Evolutionary conservation across 2,888 invertebrate genomes (phyloP).

Genomic region (Dichetophora obliterata): DNA sequence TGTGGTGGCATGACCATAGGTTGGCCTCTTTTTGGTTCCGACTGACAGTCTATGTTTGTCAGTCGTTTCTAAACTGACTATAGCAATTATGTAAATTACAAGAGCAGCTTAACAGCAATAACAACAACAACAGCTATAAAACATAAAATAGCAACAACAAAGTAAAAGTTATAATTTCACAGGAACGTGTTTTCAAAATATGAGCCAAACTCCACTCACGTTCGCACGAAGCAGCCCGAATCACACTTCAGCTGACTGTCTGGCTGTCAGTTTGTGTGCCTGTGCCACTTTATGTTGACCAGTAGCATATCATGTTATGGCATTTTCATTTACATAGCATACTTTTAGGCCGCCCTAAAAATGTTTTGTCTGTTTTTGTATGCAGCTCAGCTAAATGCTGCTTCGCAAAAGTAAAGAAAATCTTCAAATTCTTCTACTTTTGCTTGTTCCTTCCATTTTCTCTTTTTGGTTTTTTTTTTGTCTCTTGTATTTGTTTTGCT

Average conservation of each 20-base stretch:
- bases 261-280: constrained; percentile 40
- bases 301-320: constrained; percentile 59
- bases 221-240: background rate
- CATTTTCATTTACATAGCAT: constrained; percentile 59
- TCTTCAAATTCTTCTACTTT: background rate
- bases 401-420: background rate
- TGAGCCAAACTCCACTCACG: background rate
- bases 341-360: constrained; percentile 51
- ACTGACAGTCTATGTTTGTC: background rate
- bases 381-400: constrained; percentile 17
- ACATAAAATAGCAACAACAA: background rate
- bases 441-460: background rate
- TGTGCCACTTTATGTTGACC: constrained; percentile 52
- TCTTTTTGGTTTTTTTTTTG: background rate
- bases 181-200: constrained; percentile 12
- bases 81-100: constrained; percentile 38
- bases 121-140: background rate
- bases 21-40: background rate
- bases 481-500: background rate
- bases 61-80: background rate
- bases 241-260: background rate
- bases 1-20: background rate
- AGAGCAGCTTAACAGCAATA: constrained; percentile 1
- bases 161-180: constrained; percentile 5
- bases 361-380: constrained; percentile 12